Evolutionary conservation across 2,888 invertebrate species (phyloP), one percentile per base, ranked within the genome.

Genomic region (Tridacna crocea): DNA sequence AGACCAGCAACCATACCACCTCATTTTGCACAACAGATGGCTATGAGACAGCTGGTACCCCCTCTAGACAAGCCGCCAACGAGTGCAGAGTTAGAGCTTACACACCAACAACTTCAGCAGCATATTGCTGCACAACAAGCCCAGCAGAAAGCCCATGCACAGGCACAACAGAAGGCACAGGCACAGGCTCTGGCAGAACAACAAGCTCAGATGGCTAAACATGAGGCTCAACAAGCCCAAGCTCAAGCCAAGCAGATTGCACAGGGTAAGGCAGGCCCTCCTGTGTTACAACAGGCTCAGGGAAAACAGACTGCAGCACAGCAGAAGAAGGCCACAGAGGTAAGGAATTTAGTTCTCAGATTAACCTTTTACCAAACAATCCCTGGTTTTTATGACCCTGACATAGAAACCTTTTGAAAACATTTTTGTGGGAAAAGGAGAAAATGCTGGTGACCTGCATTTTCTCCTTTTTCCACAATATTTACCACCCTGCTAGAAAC

Each of bases 161-260:
- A 70, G 89, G 92, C 91, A 88, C 92, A 82, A 46, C 83, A 83
- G 27, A 81, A 83, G 8, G 78, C 75, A 15, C 82, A 81, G 60
- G 76, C 60, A 13, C 76, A 76, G 58, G 76, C 76, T 22, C 48
- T 68, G 15, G 73, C 66, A 79, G 88, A 84, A 87, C 89, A 81
- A 79, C 90, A 79, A 89, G 91, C 79, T 88, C 92, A 78, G 89
- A 85, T 78, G 89, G 92, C 73, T 89, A 92, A 91, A 88, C 92
- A 82, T 61, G 81, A 81, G 48, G 81, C 86, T 2, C 79, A 77
- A 26, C 83, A 79, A 22, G 72, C 72, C 27, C 78, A 75, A 11
- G 77, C 74, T 17, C 83, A 79, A 24, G 72, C 72, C 60, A 77
- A 75, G 74, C 77, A 73, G n/a, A 77, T 36, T 58, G 63, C 63